Conservation (phyloP, 2,888 invertebrate genomes). For the Julus scandinavius region DNA sequence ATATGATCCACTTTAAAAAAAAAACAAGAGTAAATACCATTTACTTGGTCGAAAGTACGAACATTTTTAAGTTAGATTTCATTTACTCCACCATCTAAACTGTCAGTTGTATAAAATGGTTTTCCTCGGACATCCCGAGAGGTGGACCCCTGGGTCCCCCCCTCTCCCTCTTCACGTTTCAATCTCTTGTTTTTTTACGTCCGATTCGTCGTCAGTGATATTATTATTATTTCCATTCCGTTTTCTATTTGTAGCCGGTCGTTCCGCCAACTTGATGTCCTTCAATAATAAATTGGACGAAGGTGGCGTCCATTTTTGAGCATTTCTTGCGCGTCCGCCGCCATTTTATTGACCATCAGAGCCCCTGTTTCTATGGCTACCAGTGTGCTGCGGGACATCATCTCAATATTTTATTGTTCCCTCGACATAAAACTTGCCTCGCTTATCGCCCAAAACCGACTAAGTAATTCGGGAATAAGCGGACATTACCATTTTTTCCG, state of each 20-base stretch:
- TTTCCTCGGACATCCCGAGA: too few relatives aligned
- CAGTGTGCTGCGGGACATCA: not conserved
- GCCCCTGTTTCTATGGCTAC: not conserved
- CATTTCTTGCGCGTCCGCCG: conserved; percentile 1
- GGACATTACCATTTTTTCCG: not conserved
- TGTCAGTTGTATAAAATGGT: too few relatives aligned
- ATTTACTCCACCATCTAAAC: too few relatives aligned
- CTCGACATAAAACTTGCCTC: conserved; percentile 13
- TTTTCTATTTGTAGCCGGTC: not conserved
- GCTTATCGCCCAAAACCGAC: not conserved
- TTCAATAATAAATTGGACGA: conserved; percentile 21
- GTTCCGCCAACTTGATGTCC: not conserved
- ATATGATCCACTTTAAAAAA: too few relatives aligned
- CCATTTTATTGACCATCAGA: conserved; percentile 33
- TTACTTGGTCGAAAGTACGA: too few relatives aligned
- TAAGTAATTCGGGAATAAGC: conserved; percentile 27
- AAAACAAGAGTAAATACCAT: too few relatives aligned
- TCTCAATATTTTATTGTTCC: conserved; percentile 33
- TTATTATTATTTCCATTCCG: not conserved
- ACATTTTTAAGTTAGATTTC: too few relatives aligned
- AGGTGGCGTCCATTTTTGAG: conserved; percentile 10
- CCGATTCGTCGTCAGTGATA: not conserved
- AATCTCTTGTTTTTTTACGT: not conserved
- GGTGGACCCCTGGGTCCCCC: too few relatives aligned
- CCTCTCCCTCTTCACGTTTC: not conserved